Evolutionary conservation across 2,113 vertebrate genomes (phyloP).

Genomic region (Phyllostomus discolor): DNA sequence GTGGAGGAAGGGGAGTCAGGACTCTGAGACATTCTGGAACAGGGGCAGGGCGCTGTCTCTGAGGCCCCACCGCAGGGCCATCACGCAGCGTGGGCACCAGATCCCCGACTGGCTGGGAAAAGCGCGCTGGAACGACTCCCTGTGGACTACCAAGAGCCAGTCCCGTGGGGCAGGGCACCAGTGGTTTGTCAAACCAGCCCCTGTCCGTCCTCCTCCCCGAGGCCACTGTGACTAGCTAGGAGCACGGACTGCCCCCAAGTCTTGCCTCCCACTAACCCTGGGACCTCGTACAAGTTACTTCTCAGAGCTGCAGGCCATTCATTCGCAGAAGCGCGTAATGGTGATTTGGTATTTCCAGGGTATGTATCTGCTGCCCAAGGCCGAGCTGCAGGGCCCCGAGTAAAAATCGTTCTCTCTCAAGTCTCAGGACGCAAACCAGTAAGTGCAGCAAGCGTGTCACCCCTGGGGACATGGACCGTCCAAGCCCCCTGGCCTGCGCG

Average conservation of each 20-base stretch:
- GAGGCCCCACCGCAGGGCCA: neutral
- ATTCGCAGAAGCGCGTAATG: neutral
- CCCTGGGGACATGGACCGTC: neutral
- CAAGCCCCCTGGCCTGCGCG: neutral
- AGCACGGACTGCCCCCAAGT: accelerated
- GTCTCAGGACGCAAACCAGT: neutral
- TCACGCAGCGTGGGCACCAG: neutral
- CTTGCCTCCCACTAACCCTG: neutral
- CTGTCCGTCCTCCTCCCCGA: accelerated
- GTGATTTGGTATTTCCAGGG: neutral
- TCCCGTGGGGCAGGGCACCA: neutral
- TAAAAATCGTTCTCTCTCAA: neutral
- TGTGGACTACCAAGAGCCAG: neutral
- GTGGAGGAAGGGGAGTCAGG: no score
- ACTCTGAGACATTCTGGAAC: neutral
- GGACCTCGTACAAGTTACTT: neutral
- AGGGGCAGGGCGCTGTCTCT: no score
- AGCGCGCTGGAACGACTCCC: neutral
- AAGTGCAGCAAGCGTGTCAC: neutral
- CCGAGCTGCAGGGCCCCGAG: neutral
- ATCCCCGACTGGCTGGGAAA: neutral
- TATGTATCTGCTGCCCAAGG: neutral
- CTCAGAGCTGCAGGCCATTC: neutral
- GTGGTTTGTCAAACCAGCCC: neutral
- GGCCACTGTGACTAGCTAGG: accelerated